Evolutionary conservation across 1,140 invertebrate species (phyloP).

Genomic region (Batillaria attramentaria): DNA sequence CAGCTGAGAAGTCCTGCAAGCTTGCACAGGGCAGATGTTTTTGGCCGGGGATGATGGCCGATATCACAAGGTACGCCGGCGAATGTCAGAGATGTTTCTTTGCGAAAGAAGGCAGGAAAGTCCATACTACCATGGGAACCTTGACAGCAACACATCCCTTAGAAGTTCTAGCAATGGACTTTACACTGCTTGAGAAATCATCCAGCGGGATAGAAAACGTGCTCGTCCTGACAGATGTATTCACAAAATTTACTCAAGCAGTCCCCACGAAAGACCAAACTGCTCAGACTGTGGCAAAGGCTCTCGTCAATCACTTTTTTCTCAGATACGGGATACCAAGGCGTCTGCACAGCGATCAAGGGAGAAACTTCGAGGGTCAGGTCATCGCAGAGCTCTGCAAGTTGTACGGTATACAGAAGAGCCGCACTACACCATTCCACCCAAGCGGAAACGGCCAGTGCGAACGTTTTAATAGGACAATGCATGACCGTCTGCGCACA

Average conservation of each 20-base stretch:
- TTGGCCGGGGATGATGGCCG: too few species aligned
- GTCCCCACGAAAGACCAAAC: constrained; percentile 41
- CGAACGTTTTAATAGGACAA: constrained; percentile 50
- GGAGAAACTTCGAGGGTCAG: constrained; percentile 34
- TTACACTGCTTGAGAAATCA: constrained; percentile 34
- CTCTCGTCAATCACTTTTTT: constrained; percentile 37
- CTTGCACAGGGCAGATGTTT: too few species aligned
- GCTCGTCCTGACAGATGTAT: constrained; percentile 41
- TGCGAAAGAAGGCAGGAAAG: constrained; percentile 29
- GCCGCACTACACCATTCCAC: constrained; percentile 45
- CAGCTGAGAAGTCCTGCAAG: too few species aligned
- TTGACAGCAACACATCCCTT: constrained; percentile 12
- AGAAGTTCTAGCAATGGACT: constrained; percentile 39
- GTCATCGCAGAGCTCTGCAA: constrained; percentile 37
- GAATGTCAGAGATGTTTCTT: constrained; percentile 38
- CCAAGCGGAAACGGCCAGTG: constrained; percentile 42
- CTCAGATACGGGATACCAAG: constrained; percentile 32
- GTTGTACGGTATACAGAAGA: constrained; percentile 39
- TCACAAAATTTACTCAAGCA: constrained; percentile 39
- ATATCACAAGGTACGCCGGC: too few species aligned
- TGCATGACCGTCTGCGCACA: constrained; percentile 43
- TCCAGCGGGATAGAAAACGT: constrained; percentile 33
- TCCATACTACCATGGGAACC: constrained; percentile 30
- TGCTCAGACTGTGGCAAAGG: constrained; percentile 29
- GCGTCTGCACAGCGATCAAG: constrained; percentile 39